These are phyloP conservation scores for Corythaixoides concolor DNA, from an alignment of 2,113 vertebrate genomes.

Conservation along the genomic window DNA sequence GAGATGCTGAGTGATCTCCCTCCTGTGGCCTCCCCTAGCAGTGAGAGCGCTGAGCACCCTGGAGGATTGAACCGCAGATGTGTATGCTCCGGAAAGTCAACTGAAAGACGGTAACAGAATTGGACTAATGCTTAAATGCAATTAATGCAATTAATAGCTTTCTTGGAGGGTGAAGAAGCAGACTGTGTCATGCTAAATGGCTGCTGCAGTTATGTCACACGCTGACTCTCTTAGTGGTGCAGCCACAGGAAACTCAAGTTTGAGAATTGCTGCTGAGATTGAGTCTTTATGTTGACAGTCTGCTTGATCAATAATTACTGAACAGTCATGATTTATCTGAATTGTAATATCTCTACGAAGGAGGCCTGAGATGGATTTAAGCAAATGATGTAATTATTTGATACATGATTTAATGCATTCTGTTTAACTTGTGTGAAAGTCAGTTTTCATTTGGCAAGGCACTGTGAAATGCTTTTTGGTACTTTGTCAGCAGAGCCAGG, in stretches of 20 bases:
- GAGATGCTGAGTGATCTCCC: background rate
- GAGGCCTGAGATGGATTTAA: background rate
- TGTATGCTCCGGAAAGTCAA: background rate
- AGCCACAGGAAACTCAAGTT: background rate
- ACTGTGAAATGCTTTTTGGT: background rate
- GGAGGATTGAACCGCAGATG: background rate
- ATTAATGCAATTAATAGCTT: background rate
- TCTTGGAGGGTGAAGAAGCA: background rate
- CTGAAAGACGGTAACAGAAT: background rate
- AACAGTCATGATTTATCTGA: conserved; percentile 19
- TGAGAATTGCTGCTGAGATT: background rate
- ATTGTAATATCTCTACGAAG: background rate
- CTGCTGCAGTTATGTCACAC: background rate
- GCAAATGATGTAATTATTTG: conserved; percentile 24
- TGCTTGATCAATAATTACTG: conserved; percentile 18
- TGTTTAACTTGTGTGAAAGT: conserved; percentile 28
- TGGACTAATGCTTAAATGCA: background rate
- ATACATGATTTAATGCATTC: conserved; percentile 30
- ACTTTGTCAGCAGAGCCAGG: conserved; percentile 1
- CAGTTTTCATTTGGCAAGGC: conserved; percentile 11
- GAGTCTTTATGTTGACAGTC: background rate
- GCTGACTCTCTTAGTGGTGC: background rate
- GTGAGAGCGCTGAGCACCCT: background rate
- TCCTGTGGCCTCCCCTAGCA: background rate
- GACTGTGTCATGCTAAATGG: background rate